Conservation (phyloP, 2,888 invertebrate species). For the Aspidiotus rigidus region DNA sequence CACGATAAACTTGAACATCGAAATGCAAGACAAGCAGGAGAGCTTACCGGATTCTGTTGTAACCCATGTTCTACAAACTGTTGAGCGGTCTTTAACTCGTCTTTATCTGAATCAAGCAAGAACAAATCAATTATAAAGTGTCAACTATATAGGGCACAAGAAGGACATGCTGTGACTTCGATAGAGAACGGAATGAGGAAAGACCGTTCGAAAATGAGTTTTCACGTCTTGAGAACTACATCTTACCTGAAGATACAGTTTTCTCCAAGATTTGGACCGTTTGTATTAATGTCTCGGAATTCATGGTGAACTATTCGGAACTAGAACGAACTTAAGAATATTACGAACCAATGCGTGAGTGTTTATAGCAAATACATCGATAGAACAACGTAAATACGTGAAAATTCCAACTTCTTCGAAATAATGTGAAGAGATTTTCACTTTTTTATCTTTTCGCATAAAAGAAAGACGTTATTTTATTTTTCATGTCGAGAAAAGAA, state of each 20-base stretch:
- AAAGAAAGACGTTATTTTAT: not conserved
- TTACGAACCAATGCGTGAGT: too few species aligned
- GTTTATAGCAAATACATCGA: too few species aligned
- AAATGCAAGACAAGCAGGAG: conserved; percentile 5
- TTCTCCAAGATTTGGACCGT: conserved; percentile 75
- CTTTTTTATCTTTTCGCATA: too few species aligned
- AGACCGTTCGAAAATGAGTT: too few species aligned
- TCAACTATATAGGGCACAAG: not conserved
- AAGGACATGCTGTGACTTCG: too few species aligned
- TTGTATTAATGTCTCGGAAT: conserved; percentile 41
- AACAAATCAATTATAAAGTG: not conserved
- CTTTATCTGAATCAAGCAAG: conserved; percentile 38
- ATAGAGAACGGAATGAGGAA: too few species aligned
- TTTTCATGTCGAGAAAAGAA: not conserved
- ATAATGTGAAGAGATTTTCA: too few species aligned
- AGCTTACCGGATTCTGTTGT: conserved; percentile 65
- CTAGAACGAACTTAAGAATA: too few species aligned
- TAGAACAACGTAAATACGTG: too few species aligned
- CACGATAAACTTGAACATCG: conserved; percentile 12
- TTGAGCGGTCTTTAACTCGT: conserved; percentile 85
- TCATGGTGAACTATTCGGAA: conserved; percentile 1
- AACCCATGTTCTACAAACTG: conserved; percentile 88
- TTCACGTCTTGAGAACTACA: too few species aligned
- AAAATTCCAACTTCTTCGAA: too few species aligned
- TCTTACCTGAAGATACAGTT: conserved; percentile 89